Percentiles rank a stretch among this genome's conserved stretches.
Conservation (phyloP, 2,797 vertebrate genomes). For the Acomys russatus region DNA sequence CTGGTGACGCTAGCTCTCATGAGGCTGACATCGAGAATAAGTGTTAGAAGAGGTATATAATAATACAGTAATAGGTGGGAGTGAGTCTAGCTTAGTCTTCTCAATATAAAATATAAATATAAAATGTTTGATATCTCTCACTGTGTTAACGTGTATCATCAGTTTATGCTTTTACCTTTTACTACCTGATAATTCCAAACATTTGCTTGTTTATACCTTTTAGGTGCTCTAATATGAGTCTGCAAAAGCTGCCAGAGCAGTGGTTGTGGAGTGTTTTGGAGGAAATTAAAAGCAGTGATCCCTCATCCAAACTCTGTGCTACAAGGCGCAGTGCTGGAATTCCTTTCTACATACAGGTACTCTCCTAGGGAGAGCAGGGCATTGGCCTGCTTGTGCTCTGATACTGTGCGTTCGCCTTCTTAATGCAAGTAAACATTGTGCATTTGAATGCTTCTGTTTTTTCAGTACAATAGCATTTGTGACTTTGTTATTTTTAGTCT, state of each 20-base stretch:
- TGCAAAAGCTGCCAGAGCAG: slow-evolving; percentile 93
- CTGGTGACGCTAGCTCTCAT: background rate
- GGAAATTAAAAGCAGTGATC: slow-evolving; percentile 95
- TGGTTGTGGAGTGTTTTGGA: slow-evolving; percentile 94
- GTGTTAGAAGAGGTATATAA: background rate
- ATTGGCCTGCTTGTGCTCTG: background rate
- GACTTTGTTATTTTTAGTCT: background rate
- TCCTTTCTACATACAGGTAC: slow-evolving; percentile 98
- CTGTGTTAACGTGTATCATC: background rate
- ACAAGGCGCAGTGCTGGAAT: slow-evolving; percentile 98
- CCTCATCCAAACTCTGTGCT: slow-evolving; percentile 96
- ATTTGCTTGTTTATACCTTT: slow-evolving; percentile 54
- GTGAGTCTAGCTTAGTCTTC: slow-evolving; percentile 5
- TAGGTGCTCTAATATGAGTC: slow-evolving; percentile 91
- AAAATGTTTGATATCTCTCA: slow-evolving; percentile 38
- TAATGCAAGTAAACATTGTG: background rate
- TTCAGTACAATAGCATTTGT: background rate
- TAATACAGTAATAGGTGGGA: background rate
- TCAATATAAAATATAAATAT: too few relatives aligned
- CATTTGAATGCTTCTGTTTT: slow-evolving; percentile 28
- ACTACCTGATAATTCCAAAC: background rate
- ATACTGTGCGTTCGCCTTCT: background rate
- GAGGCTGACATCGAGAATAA: background rate
- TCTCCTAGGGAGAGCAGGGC: background rate
- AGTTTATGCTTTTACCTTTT: slow-evolving; percentile 34